Evolutionary conservation across 1,140 invertebrate species (phyloP).

Genomic region (Chelonus insularis): DNA sequence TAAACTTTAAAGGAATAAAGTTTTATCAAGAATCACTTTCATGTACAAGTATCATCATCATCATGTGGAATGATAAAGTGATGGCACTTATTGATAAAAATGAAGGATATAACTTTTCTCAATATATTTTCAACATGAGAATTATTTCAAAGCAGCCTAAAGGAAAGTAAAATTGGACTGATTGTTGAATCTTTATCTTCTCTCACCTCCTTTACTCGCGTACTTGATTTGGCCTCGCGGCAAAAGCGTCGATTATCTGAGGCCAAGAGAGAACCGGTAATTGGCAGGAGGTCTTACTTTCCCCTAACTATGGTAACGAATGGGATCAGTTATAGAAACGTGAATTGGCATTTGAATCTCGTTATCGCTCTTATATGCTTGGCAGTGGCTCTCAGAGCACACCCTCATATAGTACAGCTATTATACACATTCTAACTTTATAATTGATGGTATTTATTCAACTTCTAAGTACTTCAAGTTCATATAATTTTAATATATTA

Average conservation of each 20-base stretch:
- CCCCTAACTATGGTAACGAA: conserved; percentile 36
- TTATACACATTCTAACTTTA: no score
- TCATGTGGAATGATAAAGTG: no score
- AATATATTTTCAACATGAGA: no score
- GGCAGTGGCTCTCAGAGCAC: conserved; percentile 16
- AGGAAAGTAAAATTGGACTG: not conserved
- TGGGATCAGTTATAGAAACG: conserved; percentile 32
- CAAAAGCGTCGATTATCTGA: conserved; percentile 32
- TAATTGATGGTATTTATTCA: no score
- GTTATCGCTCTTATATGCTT: conserved; percentile 26
- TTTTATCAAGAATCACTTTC: not conserved
- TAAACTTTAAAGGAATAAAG: not conserved
- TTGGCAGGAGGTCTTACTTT: conserved; percentile 40
- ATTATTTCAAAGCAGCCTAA: not conserved
- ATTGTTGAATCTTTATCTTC: not conserved
- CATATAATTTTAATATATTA: not conserved
- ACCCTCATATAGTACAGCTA: no score
- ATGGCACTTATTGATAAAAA: no score
- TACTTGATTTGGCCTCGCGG: conserved; percentile 5
- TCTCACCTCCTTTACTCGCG: not conserved
- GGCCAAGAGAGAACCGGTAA: conserved; percentile 33
- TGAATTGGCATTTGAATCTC: conserved; percentile 38
- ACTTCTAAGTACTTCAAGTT: no score
- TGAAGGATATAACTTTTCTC: no score
- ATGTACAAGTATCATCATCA: no score